Base-by-base conservation (phyloP, 2,797 vertebrate species). In the Falco berigora region DNA sequence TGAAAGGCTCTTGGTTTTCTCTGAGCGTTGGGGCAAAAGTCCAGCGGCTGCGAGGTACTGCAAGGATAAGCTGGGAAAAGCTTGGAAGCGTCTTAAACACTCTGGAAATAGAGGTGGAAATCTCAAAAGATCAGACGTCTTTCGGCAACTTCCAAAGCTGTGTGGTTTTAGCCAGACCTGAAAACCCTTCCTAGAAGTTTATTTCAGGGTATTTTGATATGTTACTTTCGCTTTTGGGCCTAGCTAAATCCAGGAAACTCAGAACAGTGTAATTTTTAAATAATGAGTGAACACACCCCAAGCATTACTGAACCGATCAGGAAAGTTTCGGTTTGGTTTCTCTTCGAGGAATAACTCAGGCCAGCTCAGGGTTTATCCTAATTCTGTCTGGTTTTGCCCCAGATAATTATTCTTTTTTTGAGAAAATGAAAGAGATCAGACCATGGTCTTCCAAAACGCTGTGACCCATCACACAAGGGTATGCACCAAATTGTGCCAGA, bases 81-180 rank as follows among this genome's bases (percentile, higher is more conserved):
- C 50, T 97, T 95, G 93, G 91, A 92, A 84, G 49, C 13, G 4
- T 50, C 90, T 42, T 40, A 30, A 75, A 36, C 1, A 4, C 53
- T 55, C 87, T 95, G 96, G 92, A 97, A 92, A 79, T 73, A 36
- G 44, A 34, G 91, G 82, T 95, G 96, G 95, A 97, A 97, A 97
- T 92, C 94, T 88, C 86, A 32, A 50, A 69, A 92, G 92, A 86
- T 94, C 93, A 97, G 84, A 90, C 12, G 8, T 58, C 92, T 46
- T 61, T 56, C 34, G 59, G 95, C 71, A 5, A 94, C 91, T 94
- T 96, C 92, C 94, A 96, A 68, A 87, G 79, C 88, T 88, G 1
- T 49, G 86, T 80, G 92, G 72, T 84, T 92, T 96, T 83, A 93
- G 93, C 91, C 90, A 85, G 94, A 77, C 74, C 92, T 66, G 88